Conservation (phyloP, 2,113 vertebrate species). For the Antigone vipio region DNA sequence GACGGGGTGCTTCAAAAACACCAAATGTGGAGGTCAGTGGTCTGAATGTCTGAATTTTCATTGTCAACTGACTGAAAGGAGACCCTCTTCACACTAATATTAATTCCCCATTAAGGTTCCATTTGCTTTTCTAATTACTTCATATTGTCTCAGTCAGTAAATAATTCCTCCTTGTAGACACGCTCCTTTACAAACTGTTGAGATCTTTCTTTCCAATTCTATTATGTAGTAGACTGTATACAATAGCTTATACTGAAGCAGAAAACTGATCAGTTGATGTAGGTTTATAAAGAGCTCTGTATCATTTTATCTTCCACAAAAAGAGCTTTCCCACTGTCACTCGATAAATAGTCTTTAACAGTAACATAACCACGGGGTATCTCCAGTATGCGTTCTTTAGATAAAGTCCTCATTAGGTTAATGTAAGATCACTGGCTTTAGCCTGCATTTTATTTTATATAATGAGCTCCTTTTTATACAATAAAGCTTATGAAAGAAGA, state of each 20-base stretch:
- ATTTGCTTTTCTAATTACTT: neutral
- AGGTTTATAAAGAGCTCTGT: neutral
- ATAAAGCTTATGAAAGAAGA: constrained; percentile 62
- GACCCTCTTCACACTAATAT: neutral
- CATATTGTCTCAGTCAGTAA: neutral
- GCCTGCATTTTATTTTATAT: constrained; percentile 60
- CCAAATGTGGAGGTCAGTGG: neutral
- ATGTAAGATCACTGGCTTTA: constrained; percentile 50
- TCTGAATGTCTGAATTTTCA: neutral
- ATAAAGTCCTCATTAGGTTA: constrained; percentile 58
- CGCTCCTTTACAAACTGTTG: neutral
- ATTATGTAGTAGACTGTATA: neutral
- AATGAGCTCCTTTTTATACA: constrained; percentile 64
- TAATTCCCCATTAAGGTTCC: neutral
- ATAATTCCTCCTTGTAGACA: neutral
- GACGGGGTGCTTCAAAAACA: neutral
- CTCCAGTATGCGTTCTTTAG: neutral
- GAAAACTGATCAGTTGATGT: neutral
- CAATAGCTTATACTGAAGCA: neutral
- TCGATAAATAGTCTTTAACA: constrained; percentile 21
- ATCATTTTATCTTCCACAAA: neutral
- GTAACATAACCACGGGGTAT: neutral
- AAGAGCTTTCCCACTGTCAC: neutral
- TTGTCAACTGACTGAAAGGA: neutral
- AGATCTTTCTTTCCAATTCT: neutral